Percentiles rank a stretch among this genome's conserved stretches.
phyloP scores from a whole-genome alignment of 2,888 invertebrate species.

The Campaea margaritaria region DNA sequence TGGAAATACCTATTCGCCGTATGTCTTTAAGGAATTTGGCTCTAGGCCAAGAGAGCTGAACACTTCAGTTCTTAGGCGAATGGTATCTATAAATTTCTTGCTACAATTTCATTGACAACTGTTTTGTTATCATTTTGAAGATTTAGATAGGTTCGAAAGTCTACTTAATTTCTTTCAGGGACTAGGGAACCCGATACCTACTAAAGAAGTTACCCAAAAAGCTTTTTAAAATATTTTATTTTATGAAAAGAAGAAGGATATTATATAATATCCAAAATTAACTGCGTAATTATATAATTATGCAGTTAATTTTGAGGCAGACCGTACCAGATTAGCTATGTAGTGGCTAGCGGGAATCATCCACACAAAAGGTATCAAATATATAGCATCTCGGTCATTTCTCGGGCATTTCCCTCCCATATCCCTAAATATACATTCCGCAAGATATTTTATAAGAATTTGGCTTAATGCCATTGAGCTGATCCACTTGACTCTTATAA shows the following conservation, averaged over 20 bases:
- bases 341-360: no score
- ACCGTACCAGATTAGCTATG: no score
- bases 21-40: slow-evolving; percentile 19
- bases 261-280: no score
- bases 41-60: slow-evolving; percentile 12
- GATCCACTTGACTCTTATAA: slow-evolving; percentile 25
- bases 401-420: slow-evolving; percentile 24
- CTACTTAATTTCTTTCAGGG: no score
- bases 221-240: no score
- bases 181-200: no score
- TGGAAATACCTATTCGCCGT: slow-evolving; percentile 18
- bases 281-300: no score
- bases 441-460: slow-evolving; percentile 24
- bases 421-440: slow-evolving; percentile 15
- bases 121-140: background rate
- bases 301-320: no score
- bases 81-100: slow-evolving; percentile 8
- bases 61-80: slow-evolving; percentile 4
- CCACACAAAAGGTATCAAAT: slow-evolving; percentile 1
- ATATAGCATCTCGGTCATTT: slow-evolving; percentile 13
- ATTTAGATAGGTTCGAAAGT: no score
- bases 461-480: slow-evolving; percentile 24
- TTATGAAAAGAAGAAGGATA: no score
- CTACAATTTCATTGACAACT: slow-evolving; percentile 5
- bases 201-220: no score